Evolutionary conservation across 2,113 vertebrate species (phyloP).

Genomic region (Neolamprologus devosi): DNA sequence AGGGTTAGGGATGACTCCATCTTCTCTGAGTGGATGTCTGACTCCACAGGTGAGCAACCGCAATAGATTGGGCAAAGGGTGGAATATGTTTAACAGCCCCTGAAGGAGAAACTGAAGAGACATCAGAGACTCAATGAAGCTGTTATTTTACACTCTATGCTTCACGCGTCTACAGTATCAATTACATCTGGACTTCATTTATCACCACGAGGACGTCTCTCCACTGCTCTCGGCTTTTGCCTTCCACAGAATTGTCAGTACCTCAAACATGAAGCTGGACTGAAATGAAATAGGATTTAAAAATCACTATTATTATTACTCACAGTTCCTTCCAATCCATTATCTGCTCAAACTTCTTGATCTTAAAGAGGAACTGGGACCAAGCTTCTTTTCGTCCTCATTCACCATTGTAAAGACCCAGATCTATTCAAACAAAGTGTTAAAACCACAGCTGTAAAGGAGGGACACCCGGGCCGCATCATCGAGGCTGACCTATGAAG

Average conservation of each 20-base stretch:
- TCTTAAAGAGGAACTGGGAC: neutral
- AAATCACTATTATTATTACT: conserved; percentile 26
- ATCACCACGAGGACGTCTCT: neutral
- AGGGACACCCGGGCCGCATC: neutral
- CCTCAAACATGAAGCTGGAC: neutral
- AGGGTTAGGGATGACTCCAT: neutral
- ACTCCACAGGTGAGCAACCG: neutral
- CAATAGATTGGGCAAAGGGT: neutral
- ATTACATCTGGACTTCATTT: neutral
- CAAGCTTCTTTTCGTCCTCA: neutral
- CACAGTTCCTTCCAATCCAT: conserved; percentile 69
- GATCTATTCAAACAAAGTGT: neutral
- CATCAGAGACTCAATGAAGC: neutral
- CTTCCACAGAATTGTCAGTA: neutral
- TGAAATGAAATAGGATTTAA: neutral
- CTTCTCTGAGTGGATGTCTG: neutral
- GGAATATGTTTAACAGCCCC: neutral
- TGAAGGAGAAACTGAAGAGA: neutral
- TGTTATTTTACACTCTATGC: neutral
- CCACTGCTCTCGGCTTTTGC: neutral
- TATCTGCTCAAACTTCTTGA: conserved; percentile 37
- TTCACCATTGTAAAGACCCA: neutral
- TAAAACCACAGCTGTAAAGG: neutral
- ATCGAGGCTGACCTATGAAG: neutral
- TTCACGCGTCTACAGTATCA: neutral